A percentile compares a stretch with the other conserved stretches of the same genome.
Evolutionary conservation across 1,140 invertebrate species (phyloP).

Genomic region (Lordiphosa collinella): DNA sequence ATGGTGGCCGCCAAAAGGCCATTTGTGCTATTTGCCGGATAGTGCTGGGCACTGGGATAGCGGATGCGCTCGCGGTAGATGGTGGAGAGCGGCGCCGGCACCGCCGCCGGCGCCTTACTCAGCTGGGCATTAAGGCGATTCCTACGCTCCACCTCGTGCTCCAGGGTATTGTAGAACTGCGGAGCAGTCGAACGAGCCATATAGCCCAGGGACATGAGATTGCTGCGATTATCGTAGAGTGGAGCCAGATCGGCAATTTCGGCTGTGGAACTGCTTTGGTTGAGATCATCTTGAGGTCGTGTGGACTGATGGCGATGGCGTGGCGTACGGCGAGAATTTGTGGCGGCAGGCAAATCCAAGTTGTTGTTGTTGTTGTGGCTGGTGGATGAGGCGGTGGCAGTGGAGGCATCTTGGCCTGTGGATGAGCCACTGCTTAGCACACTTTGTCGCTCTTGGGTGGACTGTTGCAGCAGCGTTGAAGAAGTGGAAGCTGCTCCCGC

Average conservation of each 20-base stretch:
- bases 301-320: constrained; percentile 37
- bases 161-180: constrained; percentile 72
- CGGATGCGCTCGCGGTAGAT: constrained; percentile 73
- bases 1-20: constrained; percentile 57
- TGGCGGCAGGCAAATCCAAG: constrained; percentile 7
- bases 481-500: constrained; percentile 33
- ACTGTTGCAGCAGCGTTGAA: constrained; percentile 29
- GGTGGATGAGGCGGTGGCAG: constrained; percentile 53
- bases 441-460: constrained; percentile 76
- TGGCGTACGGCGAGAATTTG: constrained; percentile 20
- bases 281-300: constrained; percentile 54
- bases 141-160: constrained; percentile 72
- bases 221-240: constrained; percentile 71
- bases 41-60: constrained; percentile 58
- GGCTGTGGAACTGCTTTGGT: constrained; percentile 65
- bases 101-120: constrained; percentile 39
- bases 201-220: constrained; percentile 75
- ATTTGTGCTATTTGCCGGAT: constrained; percentile 48
- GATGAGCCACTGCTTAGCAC: constrained; percentile 70
- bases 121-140: constrained; percentile 77
- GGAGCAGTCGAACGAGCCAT: constrained; percentile 53
- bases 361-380: constrained; percentile 36
- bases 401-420: constrained; percentile 61
- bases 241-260: constrained; percentile 65
- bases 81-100: constrained; percentile 54